Evolutionary conservation across 1,140 invertebrate species (phyloP), one percentile per base, ranked within the genome.

Genomic region (Drosophila nasuta): DNA sequence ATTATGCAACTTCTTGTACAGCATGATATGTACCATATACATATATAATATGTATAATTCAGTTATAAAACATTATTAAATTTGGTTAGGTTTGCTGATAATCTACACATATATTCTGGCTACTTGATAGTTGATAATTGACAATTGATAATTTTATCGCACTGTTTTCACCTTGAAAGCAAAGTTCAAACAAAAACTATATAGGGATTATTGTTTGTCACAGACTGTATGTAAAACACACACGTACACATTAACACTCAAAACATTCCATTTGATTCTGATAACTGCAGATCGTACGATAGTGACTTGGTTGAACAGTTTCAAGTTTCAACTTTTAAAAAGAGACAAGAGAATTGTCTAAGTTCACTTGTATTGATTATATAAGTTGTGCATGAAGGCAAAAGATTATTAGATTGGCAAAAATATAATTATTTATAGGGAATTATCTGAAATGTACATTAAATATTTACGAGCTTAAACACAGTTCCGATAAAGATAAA

Each of bases 261-360:
- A 48, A 67, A 57, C 74, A 63, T 75, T 66, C 43, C 41, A 48
- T 72, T 57, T 59, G 54, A 75, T 41, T 57, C 56, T 28, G 82
- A 81, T 77, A 83, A 83, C 66, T 68, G 57, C 79, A 68, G 82
- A 87, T 88, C 72, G 65, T 67, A n/a, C 68, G 79, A 86, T 79
- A 77, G 51, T 65, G 65, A 45, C 20, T 35, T 46, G 71, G 62
- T 77, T 33, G 25, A 64, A 66, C 5, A 60, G 13, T 41, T 70
- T 66, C 20, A 28, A 75, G 33, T 63, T 62, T 25, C 20, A 25
- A 28, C 17, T 60, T 43, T 41, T 58, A 56, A 67, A 25, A 76
- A 62, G 59, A 57, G 43, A 11, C 38, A 20, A 2, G 33, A n/a
- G 5, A 65, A 52, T 75, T 70, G 67, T 65, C 43, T 57, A 25